Base-by-base conservation (phyloP, 2,113 vertebrate species). In the Lophotis ruficrista region DNA sequence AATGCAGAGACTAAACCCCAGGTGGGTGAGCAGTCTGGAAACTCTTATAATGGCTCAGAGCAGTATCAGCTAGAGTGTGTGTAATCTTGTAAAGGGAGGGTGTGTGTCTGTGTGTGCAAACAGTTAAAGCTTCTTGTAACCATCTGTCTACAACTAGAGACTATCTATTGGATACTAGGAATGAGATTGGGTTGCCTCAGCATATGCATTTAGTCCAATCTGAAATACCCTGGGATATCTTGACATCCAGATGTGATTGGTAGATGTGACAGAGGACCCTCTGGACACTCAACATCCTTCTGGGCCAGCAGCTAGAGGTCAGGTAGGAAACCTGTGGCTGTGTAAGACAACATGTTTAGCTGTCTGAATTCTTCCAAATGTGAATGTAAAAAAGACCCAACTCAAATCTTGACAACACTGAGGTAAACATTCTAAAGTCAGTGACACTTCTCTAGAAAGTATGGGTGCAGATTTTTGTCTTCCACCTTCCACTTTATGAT, bases 61-160 rank as follows among this genome's bases (percentile, higher is more conserved):
- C 31, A 50, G 33, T 14, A 23, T 27, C 58, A 76, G 41, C 38
- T 77, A 33, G 12, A 48, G 5, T 10, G 15, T 24, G 13, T 14
- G 22, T 2, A 10, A 4, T 23, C 9, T 33, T 64, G 14, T 24
- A 57, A 65, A 70, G 35, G 5, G 2, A 43, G 1, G 1, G 8
- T 10, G 13, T 19, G 30, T 28, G 3, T 50, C 22, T 30, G 11
- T 7, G 25, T 62, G 25, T 38, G 35, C 35, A 64, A 41, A 62
- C 13, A 66, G 62, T 22, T 22, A 31, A 60, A 60, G 8, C 5
- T 54, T 25, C 54, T 22, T 56, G 27, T 10, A 84, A 66, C 6
- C 25, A 47, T 23, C 14, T 0, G 0, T 15, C 30, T 86, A 5
- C 5, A 22, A 16, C 9, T 25, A 23, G 12, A 24, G 27, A 37